Base-by-base conservation (phyloP, 2,113 vertebrate genomes). In the Stercorarius parasiticus region DNA sequence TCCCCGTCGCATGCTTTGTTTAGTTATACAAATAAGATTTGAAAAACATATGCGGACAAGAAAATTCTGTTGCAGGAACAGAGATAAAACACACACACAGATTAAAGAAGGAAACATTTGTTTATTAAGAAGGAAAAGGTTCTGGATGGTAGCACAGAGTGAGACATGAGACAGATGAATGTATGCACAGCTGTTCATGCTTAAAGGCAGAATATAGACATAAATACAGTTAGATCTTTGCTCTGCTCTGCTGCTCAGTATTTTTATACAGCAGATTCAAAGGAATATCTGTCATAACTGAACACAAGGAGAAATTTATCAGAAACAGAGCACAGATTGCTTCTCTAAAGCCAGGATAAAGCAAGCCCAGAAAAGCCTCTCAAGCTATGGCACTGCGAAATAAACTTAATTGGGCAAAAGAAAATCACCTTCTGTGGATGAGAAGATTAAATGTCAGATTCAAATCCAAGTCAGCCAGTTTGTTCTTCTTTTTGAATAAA, bases 161-260 rank as follows among this genome's bases (percentile, higher is more conserved):
- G 93, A 97, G 95, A 97, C 93, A 67, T 58, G 88, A 98, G 96
- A 90, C 97, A 98, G 95, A 97, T 91, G 93, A 96, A 89, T 96
- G 95, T 96, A 34, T 95, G 95, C 92, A 97, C 98, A 98, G 97
- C 97, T 98, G 97, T 95, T 98, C 95, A 50, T 97, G 94, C 96
- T 98, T 98, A 98, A 98, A 97, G 91, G 95, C 73, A 95, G 96
- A 98, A 96, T 94, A 97, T 50, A 98, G 97, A 98, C 94, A 95
- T 95, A 98, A 97, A 98, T 97, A 97, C 76, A 90, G 95, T 84
- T 94, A 97, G 94, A 97, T 94, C 93, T 95, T 95, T 95, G 90
- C 87, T 97, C 96, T 95, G 95, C 96, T 97, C 94, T 98, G 84
- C 93, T 97, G 95, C 95, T 95, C 69, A 97, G 92, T 95, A 97